These are phyloP conservation scores for Siderastrea radians DNA, from an alignment of 92 coral and sea anemone genomes.

Conservation along the genomic window DNA sequence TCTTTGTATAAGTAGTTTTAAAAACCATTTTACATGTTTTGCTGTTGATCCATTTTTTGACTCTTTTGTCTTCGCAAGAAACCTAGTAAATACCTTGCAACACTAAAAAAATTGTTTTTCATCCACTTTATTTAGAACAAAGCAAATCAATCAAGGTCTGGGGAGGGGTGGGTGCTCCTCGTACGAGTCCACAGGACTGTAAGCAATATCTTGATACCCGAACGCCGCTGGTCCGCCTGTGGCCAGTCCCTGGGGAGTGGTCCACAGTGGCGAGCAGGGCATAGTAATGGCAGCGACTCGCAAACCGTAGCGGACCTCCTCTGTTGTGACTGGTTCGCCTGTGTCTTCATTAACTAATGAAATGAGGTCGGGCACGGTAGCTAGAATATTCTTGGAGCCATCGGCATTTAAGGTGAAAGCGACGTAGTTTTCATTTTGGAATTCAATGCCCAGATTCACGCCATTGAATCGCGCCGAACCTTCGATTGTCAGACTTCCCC, in stretches of 20 bases:
- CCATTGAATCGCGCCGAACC: slow-evolving; percentile 59
- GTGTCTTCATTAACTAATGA: slow-evolving; percentile 89
- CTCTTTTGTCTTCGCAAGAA: no score
- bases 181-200: slow-evolving; percentile 75
- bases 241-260: slow-evolving; percentile 69
- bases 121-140: no score
- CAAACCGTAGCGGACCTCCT: slow-evolving; percentile 92
- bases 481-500: slow-evolving; percentile 78
- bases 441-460: slow-evolving; percentile 58
- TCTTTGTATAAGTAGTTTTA: no score
- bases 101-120: no score
- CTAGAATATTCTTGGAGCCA: slow-evolving; percentile 72
- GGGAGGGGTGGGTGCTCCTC: slow-evolving; percentile 85
- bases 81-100: no score
- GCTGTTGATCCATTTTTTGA: no score
- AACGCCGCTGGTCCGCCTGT: slow-evolving; percentile 92
- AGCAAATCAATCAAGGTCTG: not conserved
- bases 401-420: slow-evolving; percentile 69
- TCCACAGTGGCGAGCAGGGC: slow-evolving; percentile 81
- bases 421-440: slow-evolving; percentile 95
- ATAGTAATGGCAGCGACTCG: slow-evolving; percentile 91
- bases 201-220: slow-evolving; percentile 77
- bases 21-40: no score
- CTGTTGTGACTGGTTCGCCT: slow-evolving; percentile 93
- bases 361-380: slow-evolving; percentile 93